Base-by-base conservation (phyloP, 2,113 vertebrate species). In the Rhizomys pruinosus region DNA sequence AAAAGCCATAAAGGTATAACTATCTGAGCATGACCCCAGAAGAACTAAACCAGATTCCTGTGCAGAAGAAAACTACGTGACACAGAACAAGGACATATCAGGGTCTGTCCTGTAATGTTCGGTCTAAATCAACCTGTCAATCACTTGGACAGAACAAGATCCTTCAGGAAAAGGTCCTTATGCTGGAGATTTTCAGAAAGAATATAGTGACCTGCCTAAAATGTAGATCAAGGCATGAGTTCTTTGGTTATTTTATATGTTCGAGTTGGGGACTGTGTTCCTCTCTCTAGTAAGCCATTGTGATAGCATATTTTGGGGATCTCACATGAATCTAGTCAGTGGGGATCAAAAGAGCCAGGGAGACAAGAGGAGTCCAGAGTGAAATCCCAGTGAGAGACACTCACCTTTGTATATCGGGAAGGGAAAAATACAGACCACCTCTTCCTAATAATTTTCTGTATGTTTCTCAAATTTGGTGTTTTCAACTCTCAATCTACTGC, bases 401-500 rank as follows among this genome's bases (percentile, higher is more conserved):
- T 3, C 3, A 39, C 29, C 73, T 73, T 88, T 39, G 20, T 47
- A 39, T 2, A 52, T 22, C 7, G 59, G 23, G 59, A 52, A 80
- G 4, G 27, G 1, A 12, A 57, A 79, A 94, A 84, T 32, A 32
- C 5, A 91, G 27, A 74, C 16, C 3, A 42, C 71, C 9, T 77
- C 6, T 80, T 92, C 16, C n/a, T 63, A 57, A 42, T 22, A 89
- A 55, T 89, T 92, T 71, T 90, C 47, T 73, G 3, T 37, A 79
- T 7, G 3, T 8, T 42, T 64, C 42, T 68, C 22, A 73, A 64
- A 73, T 64, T 77, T 13, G 64, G 3, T 79, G 7, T 77, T 90
- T 93, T 89, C 10, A 90, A 90, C 66, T 42, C 32, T 15, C 89
- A 79, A 87, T 23, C 80, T 6, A 84, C 55, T 76, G 73, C 8